These are phyloP conservation scores for Liolophura sinensis DNA, from an alignment of 1,140 invertebrate species.

Conservation along the genomic window DNA sequence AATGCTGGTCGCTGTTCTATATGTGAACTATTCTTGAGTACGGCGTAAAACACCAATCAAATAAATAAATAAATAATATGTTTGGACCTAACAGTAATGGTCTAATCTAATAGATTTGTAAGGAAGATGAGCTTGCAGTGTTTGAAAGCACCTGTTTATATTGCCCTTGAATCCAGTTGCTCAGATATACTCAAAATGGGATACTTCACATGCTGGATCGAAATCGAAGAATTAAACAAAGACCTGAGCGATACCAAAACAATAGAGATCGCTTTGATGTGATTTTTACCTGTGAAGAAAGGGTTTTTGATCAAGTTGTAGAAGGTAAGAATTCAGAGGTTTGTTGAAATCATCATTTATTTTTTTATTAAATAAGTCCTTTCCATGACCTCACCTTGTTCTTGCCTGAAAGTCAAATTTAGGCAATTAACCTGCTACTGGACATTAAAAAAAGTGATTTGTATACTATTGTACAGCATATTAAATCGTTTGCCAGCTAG, in stretches of 20 bases:
- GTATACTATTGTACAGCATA: too few species aligned
- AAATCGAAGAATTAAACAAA: slow-evolving; percentile 92
- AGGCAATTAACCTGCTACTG: too few species aligned
- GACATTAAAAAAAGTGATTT: too few species aligned
- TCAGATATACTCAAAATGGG: slow-evolving; percentile 97
- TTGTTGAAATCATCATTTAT: too few species aligned
- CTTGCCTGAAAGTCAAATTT: too few species aligned
- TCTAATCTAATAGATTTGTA: not conserved
- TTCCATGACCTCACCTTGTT: too few species aligned
- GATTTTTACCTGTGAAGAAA: slow-evolving; percentile 96
- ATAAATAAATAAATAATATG: slow-evolving; percentile 2
- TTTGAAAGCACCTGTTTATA: not conserved
- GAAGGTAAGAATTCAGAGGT: slow-evolving; percentile 67
- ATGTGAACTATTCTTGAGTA: too few species aligned
- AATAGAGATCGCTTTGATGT: slow-evolving; percentile 93
- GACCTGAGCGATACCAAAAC: slow-evolving; percentile 93
- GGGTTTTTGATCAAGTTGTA: slow-evolving; percentile 94
- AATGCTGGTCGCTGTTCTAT: too few species aligned
- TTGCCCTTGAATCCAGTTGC: slow-evolving; percentile 31
- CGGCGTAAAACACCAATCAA: not conserved
- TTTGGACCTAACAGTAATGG: not conserved
- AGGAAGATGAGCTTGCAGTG: not conserved
- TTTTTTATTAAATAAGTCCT: too few species aligned
- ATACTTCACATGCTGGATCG: slow-evolving; percentile 98
- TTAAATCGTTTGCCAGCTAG: too few species aligned